Percentiles rank a stretch among this genome's conserved stretches.
These are phyloP conservation scores for Leptodactylus fallax DNA, from an alignment of 2,797 vertebrate genomes.

Conservation along the genomic window DNA sequence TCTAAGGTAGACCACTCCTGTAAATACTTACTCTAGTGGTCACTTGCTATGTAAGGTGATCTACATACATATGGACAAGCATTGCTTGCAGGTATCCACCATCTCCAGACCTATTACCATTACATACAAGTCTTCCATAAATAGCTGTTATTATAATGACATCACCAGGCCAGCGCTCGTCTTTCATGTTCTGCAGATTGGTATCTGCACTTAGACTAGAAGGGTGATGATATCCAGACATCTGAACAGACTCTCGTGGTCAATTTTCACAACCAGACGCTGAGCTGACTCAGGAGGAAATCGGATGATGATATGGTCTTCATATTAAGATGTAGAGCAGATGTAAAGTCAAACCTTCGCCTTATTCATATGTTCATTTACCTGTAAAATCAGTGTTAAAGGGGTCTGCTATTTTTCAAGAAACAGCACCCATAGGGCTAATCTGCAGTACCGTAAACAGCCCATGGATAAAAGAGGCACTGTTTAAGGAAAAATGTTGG, in stretches of 20 bases:
- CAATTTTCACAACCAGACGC: not conserved
- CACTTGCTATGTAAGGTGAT: not conserved
- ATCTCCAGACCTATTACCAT: not conserved
- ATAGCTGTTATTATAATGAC: not conserved
- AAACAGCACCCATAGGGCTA: not conserved
- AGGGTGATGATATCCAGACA: not conserved
- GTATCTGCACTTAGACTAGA: not conserved
- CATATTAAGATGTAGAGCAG: not conserved
- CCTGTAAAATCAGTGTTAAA: not conserved
- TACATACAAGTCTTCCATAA: not conserved
- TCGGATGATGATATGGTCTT: not conserved
- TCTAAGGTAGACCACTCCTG: too few species aligned
- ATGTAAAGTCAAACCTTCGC: not conserved
- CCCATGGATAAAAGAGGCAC: too few species aligned
- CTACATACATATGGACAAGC: not conserved
- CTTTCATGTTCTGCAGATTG: slow-evolving; percentile 9
- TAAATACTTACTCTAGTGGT: too few species aligned
- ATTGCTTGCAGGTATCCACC: not conserved
- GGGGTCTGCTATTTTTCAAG: not conserved
- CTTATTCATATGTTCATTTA: not conserved
- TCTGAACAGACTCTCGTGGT: not conserved
- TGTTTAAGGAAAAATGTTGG: too few species aligned
- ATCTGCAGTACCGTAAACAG: not conserved
- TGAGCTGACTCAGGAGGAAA: slow-evolving; percentile 18
- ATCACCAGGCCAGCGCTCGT: not conserved